Evolutionary conservation across 2,888 invertebrate species (phyloP), one percentile per base, ranked within the genome.

Genomic region (Balanococcus diminutus): DNA sequence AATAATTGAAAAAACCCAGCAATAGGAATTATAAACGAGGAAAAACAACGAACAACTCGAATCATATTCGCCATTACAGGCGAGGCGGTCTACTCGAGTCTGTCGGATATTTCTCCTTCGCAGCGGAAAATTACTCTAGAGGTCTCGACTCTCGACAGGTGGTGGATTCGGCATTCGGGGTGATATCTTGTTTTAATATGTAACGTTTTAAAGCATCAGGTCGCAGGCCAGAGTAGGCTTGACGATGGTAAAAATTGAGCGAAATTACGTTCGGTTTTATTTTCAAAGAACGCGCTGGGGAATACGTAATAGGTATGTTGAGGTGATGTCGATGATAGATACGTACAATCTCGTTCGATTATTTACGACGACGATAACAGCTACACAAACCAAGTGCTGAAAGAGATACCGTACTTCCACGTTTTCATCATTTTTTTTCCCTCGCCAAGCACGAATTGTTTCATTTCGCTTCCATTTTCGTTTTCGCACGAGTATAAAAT

Each of bases 351-450:
- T 25, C n/a, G 67, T 67, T 67, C 28, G 67, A 67, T 67, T 67
- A 67, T 67, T 67, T 67, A 67, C 28, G 67, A 67, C 67, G 14
- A 67, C 67, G 67, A 67, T 67, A 67, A 67, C 28, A 67, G 28
- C 67, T 16, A 28, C 28, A 56, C 1, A 19, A 5, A 19, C 16
- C 11, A 16, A 42, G 42, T 14, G 3, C 42, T 22, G 22, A 56
- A 22, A 6, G 6, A 6, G 22, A n/a, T 46, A 36, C n/a, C 2
- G 56, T 19, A 56, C 22, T 6, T 11, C 11, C 42, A 42, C 19
- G 8, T 19, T 56, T 56, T 56, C 9, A 56, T 56, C 22, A 56
- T 56, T 56, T 56, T 22, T 46, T 42, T 42, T 42, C 14, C n/a
- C 14, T 56, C 56, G 22, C 8, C 8, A 1, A 19, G 56, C 22